Percentiles rank a stretch among this genome's conserved stretches.
phyloP scores from a whole-genome alignment of 2,888 invertebrate genomes.

The Ischnus inquisitorius region DNA sequence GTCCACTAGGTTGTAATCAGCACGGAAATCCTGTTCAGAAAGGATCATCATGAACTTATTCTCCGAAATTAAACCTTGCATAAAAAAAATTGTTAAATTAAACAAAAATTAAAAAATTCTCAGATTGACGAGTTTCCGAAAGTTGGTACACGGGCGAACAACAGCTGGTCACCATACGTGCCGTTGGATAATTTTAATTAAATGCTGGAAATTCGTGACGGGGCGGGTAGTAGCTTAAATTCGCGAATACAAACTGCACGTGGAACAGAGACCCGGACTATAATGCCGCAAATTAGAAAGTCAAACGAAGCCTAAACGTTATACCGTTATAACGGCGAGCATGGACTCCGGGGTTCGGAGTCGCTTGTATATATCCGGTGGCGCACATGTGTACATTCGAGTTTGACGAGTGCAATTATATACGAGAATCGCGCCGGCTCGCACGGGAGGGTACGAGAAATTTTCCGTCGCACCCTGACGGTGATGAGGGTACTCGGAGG shows the following conservation, averaged over 20 bases:
- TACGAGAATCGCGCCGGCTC: constrained; percentile 38
- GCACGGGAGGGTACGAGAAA: constrained; percentile 42
- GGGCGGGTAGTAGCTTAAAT: constrained; percentile 36
- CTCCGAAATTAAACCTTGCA: constrained; percentile 37
- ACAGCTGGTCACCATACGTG: constrained; percentile 66
- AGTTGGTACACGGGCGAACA: constrained; percentile 26
- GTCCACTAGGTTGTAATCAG: neutral
- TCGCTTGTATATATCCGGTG: constrained; percentile 32
- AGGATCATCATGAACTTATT: neutral
- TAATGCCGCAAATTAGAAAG: constrained; percentile 71
- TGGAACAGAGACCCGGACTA: constrained; percentile 23
- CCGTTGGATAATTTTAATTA: constrained; percentile 72
- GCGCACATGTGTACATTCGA: constrained; percentile 64
- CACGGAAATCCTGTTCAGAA: neutral
- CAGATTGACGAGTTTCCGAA: neutral
- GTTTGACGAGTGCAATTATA: constrained; percentile 73
- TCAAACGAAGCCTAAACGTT: constrained; percentile 73
- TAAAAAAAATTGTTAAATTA: constrained; percentile 25
- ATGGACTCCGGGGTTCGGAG: constrained; percentile 27
- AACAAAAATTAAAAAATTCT: neutral
- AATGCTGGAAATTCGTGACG: constrained; percentile 61
- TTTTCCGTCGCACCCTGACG: constrained; percentile 58
- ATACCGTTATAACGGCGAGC: constrained; percentile 42
- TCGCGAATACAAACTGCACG: constrained; percentile 14
- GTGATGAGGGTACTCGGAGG: constrained; percentile 66